Base-by-base conservation (phyloP, 2,797 vertebrate species). In the Hoplostethus atlanticus region DNA sequence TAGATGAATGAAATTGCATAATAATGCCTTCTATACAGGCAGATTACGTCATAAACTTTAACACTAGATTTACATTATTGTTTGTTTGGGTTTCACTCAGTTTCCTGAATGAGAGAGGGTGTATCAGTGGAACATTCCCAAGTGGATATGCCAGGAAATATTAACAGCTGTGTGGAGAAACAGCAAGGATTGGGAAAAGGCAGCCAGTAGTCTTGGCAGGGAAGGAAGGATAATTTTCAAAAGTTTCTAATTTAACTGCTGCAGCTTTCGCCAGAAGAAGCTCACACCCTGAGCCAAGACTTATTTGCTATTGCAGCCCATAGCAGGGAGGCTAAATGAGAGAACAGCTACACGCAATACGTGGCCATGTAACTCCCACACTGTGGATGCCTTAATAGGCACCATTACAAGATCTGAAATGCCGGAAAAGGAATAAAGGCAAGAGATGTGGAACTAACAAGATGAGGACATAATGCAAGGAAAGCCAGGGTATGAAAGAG, bases 391-490 rank as follows among this genome's bases (percentile, higher is more conserved):
- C 76, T 84, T 78, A 69, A 79, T 50, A 68, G 80, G 66, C 69
- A 52, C 76, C 69, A 76, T 83, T 81, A 79, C 53, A 44, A 50
- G 68, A 85, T 87, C 81, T 80, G 77, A 85, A 86, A 83, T 70
- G 82, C 66, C 36, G 66, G 56, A 83, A 73, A 79, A 51, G 28
- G 73, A 64, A 90, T 84, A 60, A 81, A 87, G 74, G 65, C 72
- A 83, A 76, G 85, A 89, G 81, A 88, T 69, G 88, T 83, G 77
- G 84, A 89, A 88, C 87, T 83, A 90, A 85, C 71, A 73, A 84
- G 81, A 91, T 84, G 70, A 86, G 81, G 81, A 67, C 76, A 67
- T 82, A 76, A 83, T 76, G 66, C 71, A 13, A 13, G 61, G 30
- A 68, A 87, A 62, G 68, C 71, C 79, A 54, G 44, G 63, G 56